Percentiles rank a stretch among this genome's conserved stretches.
Evolutionary conservation across 2,888 invertebrate genomes (phyloP).

Genomic region (Galerucella calmariensis): DNA sequence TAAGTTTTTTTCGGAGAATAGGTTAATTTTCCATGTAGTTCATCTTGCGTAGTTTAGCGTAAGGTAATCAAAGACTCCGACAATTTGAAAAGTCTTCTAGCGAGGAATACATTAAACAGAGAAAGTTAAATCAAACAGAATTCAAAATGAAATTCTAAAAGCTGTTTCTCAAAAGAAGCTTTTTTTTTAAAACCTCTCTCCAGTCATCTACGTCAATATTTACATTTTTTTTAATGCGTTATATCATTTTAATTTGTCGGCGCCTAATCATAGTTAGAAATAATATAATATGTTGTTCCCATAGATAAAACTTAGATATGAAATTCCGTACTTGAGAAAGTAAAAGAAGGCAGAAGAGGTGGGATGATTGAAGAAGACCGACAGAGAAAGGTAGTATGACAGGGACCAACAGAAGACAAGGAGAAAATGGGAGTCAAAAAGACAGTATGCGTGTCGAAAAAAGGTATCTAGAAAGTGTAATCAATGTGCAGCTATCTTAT

Average conservation of each 20-base stretch:
- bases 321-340: too few relatives aligned
- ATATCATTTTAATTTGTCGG: background rate
- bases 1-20: too few relatives aligned
- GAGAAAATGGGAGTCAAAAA: too few relatives aligned
- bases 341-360: too few relatives aligned
- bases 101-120: conserved; percentile 6
- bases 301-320: too few relatives aligned
- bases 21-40: background rate
- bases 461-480: too few relatives aligned
- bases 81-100: background rate
- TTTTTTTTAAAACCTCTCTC: background rate
- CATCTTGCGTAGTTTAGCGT: background rate
- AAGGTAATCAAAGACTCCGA: background rate
- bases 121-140: conserved; percentile 8
- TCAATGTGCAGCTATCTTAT: too few relatives aligned
- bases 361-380: too few relatives aligned
- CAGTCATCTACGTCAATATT: background rate
- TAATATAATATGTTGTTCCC: background rate
- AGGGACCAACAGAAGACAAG: too few relatives aligned
- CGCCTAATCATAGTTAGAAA: background rate
- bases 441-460: too few relatives aligned
- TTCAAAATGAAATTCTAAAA: background rate
- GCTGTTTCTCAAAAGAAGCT: conserved; percentile 4
- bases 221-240: background rate
- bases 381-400: too few relatives aligned